A percentile compares a stretch with the other conserved stretches of the same genome.
These are phyloP conservation scores for Tamias sibiricus DNA, from an alignment of 2,113 vertebrate genomes.

Conservation along the genomic window DNA sequence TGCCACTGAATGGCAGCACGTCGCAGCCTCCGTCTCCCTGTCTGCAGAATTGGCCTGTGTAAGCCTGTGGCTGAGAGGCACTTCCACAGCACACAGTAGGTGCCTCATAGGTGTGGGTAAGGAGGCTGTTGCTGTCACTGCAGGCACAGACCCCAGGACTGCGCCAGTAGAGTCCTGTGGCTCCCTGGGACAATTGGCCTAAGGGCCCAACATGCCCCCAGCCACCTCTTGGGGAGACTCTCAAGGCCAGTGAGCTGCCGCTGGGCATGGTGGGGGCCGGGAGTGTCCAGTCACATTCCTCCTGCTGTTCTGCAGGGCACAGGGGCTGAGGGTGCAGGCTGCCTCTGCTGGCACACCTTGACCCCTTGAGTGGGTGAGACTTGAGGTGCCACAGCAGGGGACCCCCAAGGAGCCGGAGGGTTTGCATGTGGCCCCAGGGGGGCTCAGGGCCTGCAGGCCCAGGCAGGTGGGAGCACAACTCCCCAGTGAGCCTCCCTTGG, in stretches of 20 bases:
- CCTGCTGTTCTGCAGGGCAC: too few species aligned
- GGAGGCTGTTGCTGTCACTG: neutral
- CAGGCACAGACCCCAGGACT: neutral
- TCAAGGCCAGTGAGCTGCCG: neutral
- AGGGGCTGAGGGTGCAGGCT: neutral
- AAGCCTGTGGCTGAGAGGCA: fast-evolving
- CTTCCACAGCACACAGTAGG: neutral
- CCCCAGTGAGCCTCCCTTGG: neutral
- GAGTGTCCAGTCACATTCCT: neutral
- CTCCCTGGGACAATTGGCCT: neutral
- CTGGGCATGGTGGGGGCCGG: too few species aligned
- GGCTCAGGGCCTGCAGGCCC: too few species aligned
- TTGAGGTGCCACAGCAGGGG: too few species aligned
- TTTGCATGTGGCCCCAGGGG: too few species aligned
- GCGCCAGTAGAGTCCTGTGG: neutral
- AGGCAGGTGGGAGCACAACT: too few species aligned
- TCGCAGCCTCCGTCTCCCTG: fast-evolving
- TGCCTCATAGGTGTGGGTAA: fast-evolving
- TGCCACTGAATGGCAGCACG: fast-evolving
- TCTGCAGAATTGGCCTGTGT: neutral
- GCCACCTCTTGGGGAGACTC: neutral
- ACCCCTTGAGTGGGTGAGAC: too few species aligned
- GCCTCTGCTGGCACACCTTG: too few species aligned
- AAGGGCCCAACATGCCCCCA: neutral
- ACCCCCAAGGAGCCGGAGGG: too few species aligned